Percentiles rank a stretch among this genome's conserved stretches.
phyloP scores from a whole-genome alignment of 2,797 vertebrate genomes.

The Selene dorsalis region DNA sequence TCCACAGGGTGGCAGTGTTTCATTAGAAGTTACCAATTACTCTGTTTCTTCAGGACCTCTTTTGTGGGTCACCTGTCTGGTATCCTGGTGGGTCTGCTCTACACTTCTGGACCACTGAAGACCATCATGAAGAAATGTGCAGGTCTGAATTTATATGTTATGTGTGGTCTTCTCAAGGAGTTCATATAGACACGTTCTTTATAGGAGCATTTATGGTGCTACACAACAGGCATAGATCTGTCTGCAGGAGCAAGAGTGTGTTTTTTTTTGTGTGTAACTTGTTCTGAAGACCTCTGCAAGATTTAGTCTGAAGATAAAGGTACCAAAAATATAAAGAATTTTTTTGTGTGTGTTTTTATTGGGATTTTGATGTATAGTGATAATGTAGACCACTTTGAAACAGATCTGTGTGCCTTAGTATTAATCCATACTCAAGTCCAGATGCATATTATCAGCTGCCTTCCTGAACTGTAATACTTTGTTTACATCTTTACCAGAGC shows the following conservation, averaged over 20 bases:
- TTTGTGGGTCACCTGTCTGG: constrained; percentile 94
- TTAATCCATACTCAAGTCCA: not conserved
- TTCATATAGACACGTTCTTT: too few relatives aligned
- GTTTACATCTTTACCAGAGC: constrained; percentile 60
- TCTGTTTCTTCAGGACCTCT: constrained; percentile 85
- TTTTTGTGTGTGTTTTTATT: too few relatives aligned
- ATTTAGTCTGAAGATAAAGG: too few relatives aligned
- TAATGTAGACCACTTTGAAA: not conserved
- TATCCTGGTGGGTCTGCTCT: constrained; percentile 94
- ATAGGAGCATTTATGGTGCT: too few relatives aligned
- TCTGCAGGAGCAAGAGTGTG: too few relatives aligned
- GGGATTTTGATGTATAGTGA: too few relatives aligned
- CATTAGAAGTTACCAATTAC: not conserved
- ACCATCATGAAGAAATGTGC: constrained; percentile 86
- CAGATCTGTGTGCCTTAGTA: not conserved
- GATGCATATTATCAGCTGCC: not conserved
- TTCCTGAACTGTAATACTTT: constrained; percentile 1
- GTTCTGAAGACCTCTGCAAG: not conserved
- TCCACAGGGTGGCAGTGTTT: constrained; percentile 56
- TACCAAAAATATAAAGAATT: too few relatives aligned
- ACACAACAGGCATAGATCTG: too few relatives aligned
- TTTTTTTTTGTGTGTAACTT: not conserved
- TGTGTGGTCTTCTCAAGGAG: not conserved
- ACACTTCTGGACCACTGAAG: constrained; percentile 90
- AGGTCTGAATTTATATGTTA: constrained; percentile 80